These are phyloP conservation scores for Sussaba pulchella DNA, from an alignment of 2,888 invertebrate genomes.

Conservation along the genomic window DNA sequence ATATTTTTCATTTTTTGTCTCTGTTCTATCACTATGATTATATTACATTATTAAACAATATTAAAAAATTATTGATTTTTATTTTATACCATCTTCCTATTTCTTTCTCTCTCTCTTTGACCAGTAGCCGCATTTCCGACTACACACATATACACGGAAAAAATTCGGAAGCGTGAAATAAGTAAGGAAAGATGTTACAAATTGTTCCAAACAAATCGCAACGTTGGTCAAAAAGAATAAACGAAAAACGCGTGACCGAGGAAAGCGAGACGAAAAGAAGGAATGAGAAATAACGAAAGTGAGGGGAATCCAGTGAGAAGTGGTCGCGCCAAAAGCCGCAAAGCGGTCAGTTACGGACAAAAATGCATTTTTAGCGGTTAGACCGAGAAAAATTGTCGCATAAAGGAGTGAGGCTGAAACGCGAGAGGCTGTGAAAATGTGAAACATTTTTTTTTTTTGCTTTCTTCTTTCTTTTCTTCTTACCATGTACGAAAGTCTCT, in stretches of 20 bases:
- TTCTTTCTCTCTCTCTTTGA: too few species aligned
- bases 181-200: slow-evolving; percentile 17
- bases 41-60: too few species aligned
- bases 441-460: too few species aligned
- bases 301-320: slow-evolving; percentile 16
- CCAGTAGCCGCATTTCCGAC: too few species aligned
- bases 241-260: too few species aligned
- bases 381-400: slow-evolving; percentile 58
- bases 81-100: too few species aligned
- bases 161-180: neutral
- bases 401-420: slow-evolving; percentile 56
- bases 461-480: too few species aligned
- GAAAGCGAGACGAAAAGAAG: neutral
- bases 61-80: too few species aligned
- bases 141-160: neutral
- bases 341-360: too few species aligned
- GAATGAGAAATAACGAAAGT: neutral
- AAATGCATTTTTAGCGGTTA: slow-evolving; percentile 25
- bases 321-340: too few species aligned
- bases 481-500: slow-evolving; percentile 24
- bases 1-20: too few species aligned
- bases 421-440: slow-evolving; percentile 31
- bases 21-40: too few species aligned
- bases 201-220: slow-evolving; percentile 10
- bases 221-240: slow-evolving; percentile 5